Evolutionary conservation across 2,113 vertebrate genomes (phyloP), one percentile per base, ranked within the genome.

Genomic region (Actenoides hombroni): DNA sequence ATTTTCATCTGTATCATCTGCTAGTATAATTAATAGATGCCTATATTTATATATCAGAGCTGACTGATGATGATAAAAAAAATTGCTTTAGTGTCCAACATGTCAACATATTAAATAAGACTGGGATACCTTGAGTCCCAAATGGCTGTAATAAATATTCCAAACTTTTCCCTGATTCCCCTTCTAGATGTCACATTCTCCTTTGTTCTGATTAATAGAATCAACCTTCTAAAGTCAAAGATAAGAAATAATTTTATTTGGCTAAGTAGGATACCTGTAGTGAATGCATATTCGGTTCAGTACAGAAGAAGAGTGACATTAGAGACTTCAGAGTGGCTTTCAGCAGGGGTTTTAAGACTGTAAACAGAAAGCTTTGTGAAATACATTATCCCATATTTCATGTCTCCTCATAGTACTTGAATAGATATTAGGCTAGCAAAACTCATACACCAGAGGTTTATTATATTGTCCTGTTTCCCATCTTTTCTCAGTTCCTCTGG

Each of bases 191-290:
- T 86, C 90, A 92, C 29, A 60, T 5, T 82, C 56, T 68, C 39
- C 57, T 96, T 70, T 92, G 53, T 81, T 93, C 80, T 92, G 92
- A 93, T 88, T 92, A 92, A 96, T 94, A 84, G 67, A 88, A 86
- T 81, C 83, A 92, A 79, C 61, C 80, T 90, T 91, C 53, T 75
- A 28, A 94, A 93, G 24, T 8, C 44, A 86, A 92, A 92, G 76
- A 86, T 86, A 96, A 93, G 53, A 61, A 89, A 75, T 71, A 90
- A 49, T 94, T 92, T 78, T 16, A 81, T 86, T 60, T 65, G 31
- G 5, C 53, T 53, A 56, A 61, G 33, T 35, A 59, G 31, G 39
- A 28, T 70, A 57, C 48, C 57, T 44, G 28, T 40, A 57, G 9
- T 0, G 16, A 90, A 88, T 86, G 16, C 15, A 37, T 89, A 79